Base-by-base conservation (phyloP, 1,140 invertebrate genomes). In the Idris sp. region DNA sequence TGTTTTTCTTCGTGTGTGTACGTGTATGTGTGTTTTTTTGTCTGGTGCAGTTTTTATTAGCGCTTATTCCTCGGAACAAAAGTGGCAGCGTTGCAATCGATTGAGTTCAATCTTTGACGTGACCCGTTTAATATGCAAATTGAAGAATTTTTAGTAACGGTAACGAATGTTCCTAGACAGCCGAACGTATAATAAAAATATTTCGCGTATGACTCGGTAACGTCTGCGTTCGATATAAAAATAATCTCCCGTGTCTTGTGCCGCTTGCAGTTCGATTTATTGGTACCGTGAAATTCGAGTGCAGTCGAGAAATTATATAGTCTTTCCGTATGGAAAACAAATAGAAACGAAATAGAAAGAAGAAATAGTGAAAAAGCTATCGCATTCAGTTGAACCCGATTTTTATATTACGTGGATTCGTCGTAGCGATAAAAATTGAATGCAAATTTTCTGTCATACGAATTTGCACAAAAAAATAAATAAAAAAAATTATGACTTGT, bases 51-150 rank as follows among this genome's bases (percentile, higher is more conserved):
- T 33, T 64, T 72, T 64, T 56, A 72, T 56, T 51, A 44, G 15
- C 46, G 41, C 26, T 9, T 28, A 25, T 40, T 16, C 18, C 10
- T 19, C 6, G 10, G 19, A 18, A 28, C 19, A 15, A 22, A 56
- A 62, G 54, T 48, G 41, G 43, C 30, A 13, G 51, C 46, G 40
- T 18, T 41, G 2, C 64, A 18, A 76, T 76, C 73, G 73, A 71
- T 71, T 53, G 33, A n/a, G 73, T 65, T 69, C 59, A 71, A 76
- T 71, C 73, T 76, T 71, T 71, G 62, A 71, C 74, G 59, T 67
- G 74, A 71, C 67, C 74, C 61, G 51, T 76, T 71, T 76, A 71
- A 54, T 76, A 76, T 76, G 74, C 61, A 71, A 67, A 76, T 76
- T 71, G 65, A 62, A 65, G 67, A 71, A 67, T 67, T 71, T 69